phyloP scores from a whole-genome alignment of 2,113 vertebrate genomes.

The Procavia capensis region DNA sequence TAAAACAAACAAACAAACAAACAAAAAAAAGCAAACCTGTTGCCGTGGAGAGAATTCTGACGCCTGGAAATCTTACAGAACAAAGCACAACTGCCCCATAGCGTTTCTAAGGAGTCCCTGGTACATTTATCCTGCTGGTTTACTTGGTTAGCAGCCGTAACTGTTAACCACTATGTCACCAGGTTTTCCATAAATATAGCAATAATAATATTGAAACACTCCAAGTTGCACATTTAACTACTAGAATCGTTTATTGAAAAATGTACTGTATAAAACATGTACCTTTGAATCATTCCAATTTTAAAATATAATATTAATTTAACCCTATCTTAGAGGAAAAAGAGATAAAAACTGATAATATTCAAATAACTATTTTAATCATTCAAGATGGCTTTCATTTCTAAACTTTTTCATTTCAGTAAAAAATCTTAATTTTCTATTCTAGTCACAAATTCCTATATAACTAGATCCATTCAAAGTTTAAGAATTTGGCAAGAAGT shows the following conservation, averaged over 20 bases:
- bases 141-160: too few relatives aligned
- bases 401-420: neutral
- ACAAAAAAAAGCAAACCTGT: too few relatives aligned
- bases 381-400: neutral
- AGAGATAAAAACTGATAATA: neutral
- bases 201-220: neutral
- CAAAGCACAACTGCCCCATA: too few relatives aligned
- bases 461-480: neutral
- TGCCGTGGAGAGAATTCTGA: too few relatives aligned
- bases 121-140: too few relatives aligned
- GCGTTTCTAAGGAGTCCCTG: too few relatives aligned
- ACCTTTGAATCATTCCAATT: neutral
- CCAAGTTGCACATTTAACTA: accelerated
- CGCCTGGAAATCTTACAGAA: too few relatives aligned
- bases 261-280: neutral
- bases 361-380: neutral
- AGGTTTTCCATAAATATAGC: too few relatives aligned
- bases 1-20: too few relatives aligned
- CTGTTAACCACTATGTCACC: too few relatives aligned
- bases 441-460: neutral
- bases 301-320: neutral
- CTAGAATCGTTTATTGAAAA: neutral
- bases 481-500: neutral
- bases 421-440: neutral
- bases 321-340: neutral